These are phyloP conservation scores for Drosophila setifemur DNA, from an alignment of 1,140 invertebrate species.

Conservation along the genomic window DNA sequence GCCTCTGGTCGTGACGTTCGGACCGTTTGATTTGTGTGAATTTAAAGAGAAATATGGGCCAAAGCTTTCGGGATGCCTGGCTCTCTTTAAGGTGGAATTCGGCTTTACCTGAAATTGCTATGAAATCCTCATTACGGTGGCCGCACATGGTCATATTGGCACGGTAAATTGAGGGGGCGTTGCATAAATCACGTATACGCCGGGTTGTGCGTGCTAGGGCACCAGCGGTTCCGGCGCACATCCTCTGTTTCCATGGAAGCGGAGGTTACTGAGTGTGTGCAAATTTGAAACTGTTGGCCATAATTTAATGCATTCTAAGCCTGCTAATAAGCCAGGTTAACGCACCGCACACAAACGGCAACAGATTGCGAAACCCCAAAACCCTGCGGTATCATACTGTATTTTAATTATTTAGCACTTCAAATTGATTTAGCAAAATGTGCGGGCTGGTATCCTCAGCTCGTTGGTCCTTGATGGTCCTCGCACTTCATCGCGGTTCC, in stretches of 20 bases:
- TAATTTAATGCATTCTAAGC: slow-evolving; percentile 33
- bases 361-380: slow-evolving; percentile 21
- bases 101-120: slow-evolving; percentile 1
- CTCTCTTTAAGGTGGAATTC: slow-evolving; percentile 12
- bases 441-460: slow-evolving; percentile 9
- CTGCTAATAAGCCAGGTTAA: slow-evolving; percentile 36
- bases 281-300: slow-evolving; percentile 25
- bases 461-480: slow-evolving; percentile 8
- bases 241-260: too few relatives aligned
- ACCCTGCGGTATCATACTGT: slow-evolving; percentile 24
- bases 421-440: slow-evolving; percentile 53
- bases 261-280: background rate
- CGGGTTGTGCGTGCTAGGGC: slow-evolving; percentile 29
- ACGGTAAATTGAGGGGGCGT: background rate
- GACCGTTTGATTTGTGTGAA: slow-evolving; percentile 51
- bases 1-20: slow-evolving; percentile 40
- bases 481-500: slow-evolving; percentile 34
- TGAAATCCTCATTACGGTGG: slow-evolving; percentile 45
- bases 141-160: slow-evolving; percentile 6
- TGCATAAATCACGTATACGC: slow-evolving; percentile 65
- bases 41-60: slow-evolving; percentile 31
- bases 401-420: slow-evolving; percentile 49
- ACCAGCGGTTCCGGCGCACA: background rate
- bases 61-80: slow-evolving; percentile 2
- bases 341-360: background rate